Evolutionary conservation across 2,797 vertebrate genomes (phyloP), one percentile per base, ranked within the genome.

Genomic region (Anableps anableps): DNA sequence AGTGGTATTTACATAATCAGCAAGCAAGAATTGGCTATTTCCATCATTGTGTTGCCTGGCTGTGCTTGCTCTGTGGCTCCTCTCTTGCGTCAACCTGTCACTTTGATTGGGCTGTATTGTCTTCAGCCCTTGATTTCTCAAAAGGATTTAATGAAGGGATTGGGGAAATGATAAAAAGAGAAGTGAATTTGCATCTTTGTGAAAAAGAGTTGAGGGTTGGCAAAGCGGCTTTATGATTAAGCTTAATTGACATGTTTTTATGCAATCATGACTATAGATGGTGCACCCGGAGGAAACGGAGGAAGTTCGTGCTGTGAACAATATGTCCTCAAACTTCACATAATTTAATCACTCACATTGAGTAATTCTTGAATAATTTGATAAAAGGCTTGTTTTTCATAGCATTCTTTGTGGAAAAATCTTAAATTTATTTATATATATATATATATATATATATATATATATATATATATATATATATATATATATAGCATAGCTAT

Each of bases 1-100:
- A 72, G 74, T 86, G 82, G 85, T 92, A 93, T 95, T 95, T 94
- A 92, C 89, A 92, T 92, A 92, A 94, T 93, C 90, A 90, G 85
- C 84, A 79, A 81, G 86, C 55, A 75, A 83, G 87, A 88, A 91
- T 91, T 72, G 81, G 86, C 85, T 68, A 45, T 87, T 93, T 87
- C 86, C 78, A 86, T 73, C 29, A n/a, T 48, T 17, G 55, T 47
- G 68, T 80, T 71, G 71, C 83, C 74, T 76, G 78, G 4, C 36
- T 68, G 64, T 26, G 36, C 64, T 41, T 45, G 71, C 85, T 80
- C 77, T 75, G 77, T 74, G 74, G 75, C 74, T 58, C 80, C 51
- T 70, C 73, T 55, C 74, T 89, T 77, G 55, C 29, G 11, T 84
- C 77, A 83, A 82, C 17, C 83, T 77, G 83, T 82, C 79, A 79